Conservation (phyloP, 2,113 vertebrate genomes). For the Diadophis punctatus region DNA sequence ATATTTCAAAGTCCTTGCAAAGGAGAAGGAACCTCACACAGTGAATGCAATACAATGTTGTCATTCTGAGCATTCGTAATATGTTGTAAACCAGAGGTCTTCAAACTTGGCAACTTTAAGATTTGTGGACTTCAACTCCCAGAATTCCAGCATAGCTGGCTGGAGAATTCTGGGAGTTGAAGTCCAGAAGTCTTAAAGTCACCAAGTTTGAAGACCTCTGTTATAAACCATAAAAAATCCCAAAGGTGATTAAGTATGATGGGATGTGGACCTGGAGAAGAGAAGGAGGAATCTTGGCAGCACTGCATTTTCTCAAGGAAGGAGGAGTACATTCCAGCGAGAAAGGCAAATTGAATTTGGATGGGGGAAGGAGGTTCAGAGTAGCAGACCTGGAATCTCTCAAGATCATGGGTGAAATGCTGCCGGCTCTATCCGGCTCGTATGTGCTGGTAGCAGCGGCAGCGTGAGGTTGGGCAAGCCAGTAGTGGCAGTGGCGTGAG, state of each 20-base stretch:
- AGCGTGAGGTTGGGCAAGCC: no score
- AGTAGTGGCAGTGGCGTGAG: no score
- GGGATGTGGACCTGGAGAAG: not conserved
- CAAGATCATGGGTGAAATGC: not conserved
- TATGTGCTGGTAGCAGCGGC: no score
- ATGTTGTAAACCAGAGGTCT: no score
- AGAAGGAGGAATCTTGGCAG: not conserved
- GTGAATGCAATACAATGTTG: not conserved
- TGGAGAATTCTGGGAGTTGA: no score
- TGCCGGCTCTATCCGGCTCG: no score
- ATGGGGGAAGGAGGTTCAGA: not conserved
- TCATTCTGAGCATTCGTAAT: not conserved
- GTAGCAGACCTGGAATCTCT: not conserved
- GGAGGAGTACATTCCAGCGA: not conserved
- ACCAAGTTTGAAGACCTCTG: no score
- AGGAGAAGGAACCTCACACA: not conserved
- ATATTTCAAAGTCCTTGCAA: not conserved
- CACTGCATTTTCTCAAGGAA: not conserved
- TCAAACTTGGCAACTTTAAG: no score
- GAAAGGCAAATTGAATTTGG: not conserved
- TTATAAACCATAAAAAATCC: not conserved
- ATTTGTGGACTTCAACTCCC: no score
- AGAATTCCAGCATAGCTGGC: no score
- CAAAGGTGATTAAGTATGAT: not conserved
- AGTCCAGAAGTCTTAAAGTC: no score